Percentiles rank a stretch among this genome's conserved stretches.
Evolutionary conservation across 2,797 vertebrate genomes (phyloP).

Genomic region (Takifugu rubripes): DNA sequence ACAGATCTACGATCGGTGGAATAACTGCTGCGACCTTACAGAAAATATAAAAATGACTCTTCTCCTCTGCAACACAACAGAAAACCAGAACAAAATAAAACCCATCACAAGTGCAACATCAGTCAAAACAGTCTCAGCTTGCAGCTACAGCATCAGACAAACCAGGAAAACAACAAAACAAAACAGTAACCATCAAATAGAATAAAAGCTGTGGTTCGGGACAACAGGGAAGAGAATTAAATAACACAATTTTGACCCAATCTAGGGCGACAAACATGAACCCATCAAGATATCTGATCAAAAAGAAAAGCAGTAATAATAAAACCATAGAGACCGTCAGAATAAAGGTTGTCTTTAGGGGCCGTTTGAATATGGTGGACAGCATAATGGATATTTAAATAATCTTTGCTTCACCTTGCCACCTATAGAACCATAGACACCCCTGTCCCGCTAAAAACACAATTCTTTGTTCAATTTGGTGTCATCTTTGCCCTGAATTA

Average conservation of each 20-base stretch:
- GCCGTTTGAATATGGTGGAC: conserved; percentile 34
- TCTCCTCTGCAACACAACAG: conserved; percentile 53
- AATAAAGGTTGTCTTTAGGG: conserved; percentile 43
- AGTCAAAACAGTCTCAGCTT: conserved; percentile 64
- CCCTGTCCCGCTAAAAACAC: conserved; percentile 13
- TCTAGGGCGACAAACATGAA: conserved; percentile 49
- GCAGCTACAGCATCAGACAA: conserved; percentile 69
- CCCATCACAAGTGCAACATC: conserved; percentile 74
- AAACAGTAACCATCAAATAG: conserved; percentile 27
- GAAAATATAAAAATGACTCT: conserved; percentile 52
- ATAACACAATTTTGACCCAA: conserved; percentile 57
- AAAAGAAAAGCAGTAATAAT: conserved; percentile 16
- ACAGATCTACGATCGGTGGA: conserved; percentile 69
- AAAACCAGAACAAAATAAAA: conserved; percentile 38
- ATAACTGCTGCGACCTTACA: conserved; percentile 58
- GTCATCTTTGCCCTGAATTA: conserved; percentile 77
- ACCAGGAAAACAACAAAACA: conserved; percentile 35
- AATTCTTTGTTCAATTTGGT: conserved; percentile 77
- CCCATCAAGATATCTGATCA: conserved; percentile 50
- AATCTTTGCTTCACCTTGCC: conserved; percentile 34
- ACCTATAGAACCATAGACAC: conserved; percentile 38
- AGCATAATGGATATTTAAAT: conserved; percentile 21
- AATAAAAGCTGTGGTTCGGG: conserved; percentile 30
- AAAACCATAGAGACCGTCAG: conserved; percentile 27
- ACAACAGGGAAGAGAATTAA: conserved; percentile 19